phyloP scores from a whole-genome alignment of 2,113 vertebrate species.

The Mugil cephalus region DNA sequence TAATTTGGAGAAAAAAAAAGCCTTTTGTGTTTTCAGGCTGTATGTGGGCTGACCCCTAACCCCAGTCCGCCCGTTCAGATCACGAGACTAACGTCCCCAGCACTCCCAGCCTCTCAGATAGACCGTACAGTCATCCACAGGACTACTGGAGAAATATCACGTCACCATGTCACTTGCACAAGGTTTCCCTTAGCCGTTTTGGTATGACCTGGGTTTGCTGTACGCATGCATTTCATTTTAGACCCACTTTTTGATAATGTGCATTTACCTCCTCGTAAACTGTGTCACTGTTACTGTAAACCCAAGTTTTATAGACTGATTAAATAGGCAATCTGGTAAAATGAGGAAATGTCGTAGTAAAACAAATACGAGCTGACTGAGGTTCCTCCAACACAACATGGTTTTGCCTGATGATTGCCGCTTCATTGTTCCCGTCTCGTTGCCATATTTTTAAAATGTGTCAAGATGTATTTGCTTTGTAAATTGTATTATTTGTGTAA shows the following conservation, averaged over 20 bases:
- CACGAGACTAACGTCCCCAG: constrained; percentile 73
- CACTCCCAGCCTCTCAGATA: constrained; percentile 43
- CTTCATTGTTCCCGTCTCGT: background rate
- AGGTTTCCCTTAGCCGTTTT: background rate
- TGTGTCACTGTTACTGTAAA: background rate
- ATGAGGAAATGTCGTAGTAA: background rate
- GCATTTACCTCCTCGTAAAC: background rate
- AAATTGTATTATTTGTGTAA: constrained; percentile 3
- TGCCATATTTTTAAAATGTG: background rate
- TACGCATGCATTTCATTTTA: background rate
- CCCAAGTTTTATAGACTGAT: background rate
- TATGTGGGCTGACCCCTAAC: constrained; percentile 78
- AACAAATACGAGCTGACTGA: background rate
- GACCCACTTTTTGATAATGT: background rate
- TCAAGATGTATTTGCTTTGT: constrained; percentile 7
- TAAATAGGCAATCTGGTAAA: background rate
- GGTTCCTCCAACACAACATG: too few relatives aligned
- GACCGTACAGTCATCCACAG: constrained; percentile 17
- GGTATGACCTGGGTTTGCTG: background rate
- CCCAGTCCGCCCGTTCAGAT: constrained; percentile 53
- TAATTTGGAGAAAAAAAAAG: constrained; percentile 65
- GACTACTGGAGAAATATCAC: background rate
- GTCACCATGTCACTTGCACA: constrained; percentile 10
- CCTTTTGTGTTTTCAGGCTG: constrained; percentile 74
- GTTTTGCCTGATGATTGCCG: constrained; percentile 10